phyloP scores from a whole-genome alignment of 2,888 invertebrate species.

The Meganola albula region DNA sequence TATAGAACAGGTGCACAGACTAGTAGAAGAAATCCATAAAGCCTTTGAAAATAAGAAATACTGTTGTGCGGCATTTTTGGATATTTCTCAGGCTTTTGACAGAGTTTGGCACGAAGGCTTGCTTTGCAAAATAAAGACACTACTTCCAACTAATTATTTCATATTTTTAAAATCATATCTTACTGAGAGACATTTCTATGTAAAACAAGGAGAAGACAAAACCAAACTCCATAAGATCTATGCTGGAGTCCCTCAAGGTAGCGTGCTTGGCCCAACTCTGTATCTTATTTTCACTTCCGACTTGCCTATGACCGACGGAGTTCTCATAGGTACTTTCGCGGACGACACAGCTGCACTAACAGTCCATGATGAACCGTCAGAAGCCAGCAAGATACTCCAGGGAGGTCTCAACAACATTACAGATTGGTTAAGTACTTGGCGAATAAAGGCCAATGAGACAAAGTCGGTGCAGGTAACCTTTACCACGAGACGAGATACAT shows the following conservation, averaged over 20 bases:
- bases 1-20: slow-evolving; percentile 8
- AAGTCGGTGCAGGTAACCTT: slow-evolving; percentile 1
- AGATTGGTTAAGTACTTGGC: not conserved
- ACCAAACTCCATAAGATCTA: slow-evolving; percentile 3
- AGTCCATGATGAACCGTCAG: not conserved
- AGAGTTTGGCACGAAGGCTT: not conserved
- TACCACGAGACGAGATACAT: not conserved
- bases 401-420: not conserved
- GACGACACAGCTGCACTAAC: not conserved
- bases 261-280: not conserved
- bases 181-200: not conserved
- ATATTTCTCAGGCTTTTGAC: too few species aligned
- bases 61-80: not conserved
- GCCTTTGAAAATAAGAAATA: slow-evolving; percentile 1
- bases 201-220: not conserved
- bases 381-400: not conserved
- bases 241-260: not conserved
- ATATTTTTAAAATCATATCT: not conserved
- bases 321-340: not conserved
- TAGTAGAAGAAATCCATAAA: not conserved
- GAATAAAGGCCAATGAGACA: slow-evolving; percentile 1
- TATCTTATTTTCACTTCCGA: not conserved
- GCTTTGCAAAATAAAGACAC: not conserved
- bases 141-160: not conserved
- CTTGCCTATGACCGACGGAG: not conserved